These are phyloP conservation scores for Campaea margaritaria DNA, from an alignment of 2,888 invertebrate species.

Conservation along the genomic window DNA sequence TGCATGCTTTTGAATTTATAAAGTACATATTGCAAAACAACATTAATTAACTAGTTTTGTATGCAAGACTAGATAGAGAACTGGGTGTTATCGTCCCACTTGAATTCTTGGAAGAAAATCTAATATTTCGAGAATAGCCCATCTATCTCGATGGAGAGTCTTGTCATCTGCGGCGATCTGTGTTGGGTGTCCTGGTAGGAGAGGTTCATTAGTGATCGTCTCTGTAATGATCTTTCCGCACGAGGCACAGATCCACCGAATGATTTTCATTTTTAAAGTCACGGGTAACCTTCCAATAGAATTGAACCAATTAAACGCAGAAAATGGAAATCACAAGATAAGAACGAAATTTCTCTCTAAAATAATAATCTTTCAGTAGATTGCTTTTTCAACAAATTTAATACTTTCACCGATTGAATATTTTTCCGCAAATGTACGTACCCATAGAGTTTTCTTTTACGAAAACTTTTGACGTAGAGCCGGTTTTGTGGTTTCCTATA, in stretches of 20 bases:
- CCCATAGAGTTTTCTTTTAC: conserved; percentile 17
- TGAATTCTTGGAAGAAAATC: conserved; percentile 50
- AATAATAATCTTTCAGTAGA: conserved; percentile 22
- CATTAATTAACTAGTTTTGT: not conserved
- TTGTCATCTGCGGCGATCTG: conserved; percentile 62
- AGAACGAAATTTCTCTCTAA: conserved; percentile 24
- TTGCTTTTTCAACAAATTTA: conserved; percentile 26
- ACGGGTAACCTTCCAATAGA: conserved; percentile 35
- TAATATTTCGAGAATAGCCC: conserved; percentile 53
- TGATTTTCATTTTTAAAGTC: conserved; percentile 45
- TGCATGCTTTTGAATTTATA: not conserved
- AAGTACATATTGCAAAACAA: not conserved
- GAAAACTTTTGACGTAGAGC: conserved; percentile 22
- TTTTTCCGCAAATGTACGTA: conserved; percentile 5
- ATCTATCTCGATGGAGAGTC: conserved; percentile 51
- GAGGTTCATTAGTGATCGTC: conserved; percentile 77
- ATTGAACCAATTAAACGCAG: conserved; percentile 21
- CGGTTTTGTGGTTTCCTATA: conserved; percentile 33
- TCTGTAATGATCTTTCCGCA: conserved; percentile 71
- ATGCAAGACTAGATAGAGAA: not conserved
- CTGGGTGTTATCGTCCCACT: not conserved
- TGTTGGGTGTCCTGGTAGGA: conserved; percentile 47
- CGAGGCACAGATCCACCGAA: conserved; percentile 44
- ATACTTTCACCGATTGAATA: conserved; percentile 5
- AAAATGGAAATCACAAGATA: conserved; percentile 23